phyloP scores from a whole-genome alignment of 2,113 vertebrate genomes.

The Odobenus rosmarus region DNA sequence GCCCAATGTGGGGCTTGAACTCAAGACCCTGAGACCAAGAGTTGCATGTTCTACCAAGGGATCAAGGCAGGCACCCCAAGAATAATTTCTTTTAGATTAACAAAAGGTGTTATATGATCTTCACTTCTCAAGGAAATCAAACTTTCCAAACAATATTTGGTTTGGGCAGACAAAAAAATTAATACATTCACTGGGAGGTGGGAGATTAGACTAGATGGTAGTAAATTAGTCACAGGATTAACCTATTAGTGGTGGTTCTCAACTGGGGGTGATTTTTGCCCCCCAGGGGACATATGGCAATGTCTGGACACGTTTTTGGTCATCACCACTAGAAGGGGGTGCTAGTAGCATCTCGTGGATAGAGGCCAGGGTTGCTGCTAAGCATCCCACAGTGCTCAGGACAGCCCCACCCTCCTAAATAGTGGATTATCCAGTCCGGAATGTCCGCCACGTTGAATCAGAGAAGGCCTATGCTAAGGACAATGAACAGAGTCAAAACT shows the following conservation, averaged over 20 bases:
- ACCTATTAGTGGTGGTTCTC: background rate
- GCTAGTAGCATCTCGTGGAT: background rate
- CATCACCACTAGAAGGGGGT: background rate
- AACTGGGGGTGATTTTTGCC: background rate
- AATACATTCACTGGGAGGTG: background rate
- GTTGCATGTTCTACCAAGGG: background rate
- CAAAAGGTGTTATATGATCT: background rate
- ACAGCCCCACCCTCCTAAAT: background rate
- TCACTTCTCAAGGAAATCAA: constrained; percentile 22
- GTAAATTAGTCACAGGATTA: background rate
- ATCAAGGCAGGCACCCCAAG: background rate
- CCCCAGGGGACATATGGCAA: fast-evolving
- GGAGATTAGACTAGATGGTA: background rate
- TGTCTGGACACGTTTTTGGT: background rate
- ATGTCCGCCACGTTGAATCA: background rate
- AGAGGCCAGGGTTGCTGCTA: background rate
- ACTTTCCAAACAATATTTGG: background rate
- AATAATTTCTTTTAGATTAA: background rate
- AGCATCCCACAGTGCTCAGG: background rate
- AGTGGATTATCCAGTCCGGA: background rate
- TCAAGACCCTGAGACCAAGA: background rate
- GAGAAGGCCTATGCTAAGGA: background rate
- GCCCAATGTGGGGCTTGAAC: background rate
- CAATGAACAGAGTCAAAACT: background rate
- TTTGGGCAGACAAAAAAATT: background rate